Evolutionary conservation across 2,797 vertebrate genomes (phyloP), one percentile per base, ranked within the genome.

Genomic region (Caiman crocodilus): DNA sequence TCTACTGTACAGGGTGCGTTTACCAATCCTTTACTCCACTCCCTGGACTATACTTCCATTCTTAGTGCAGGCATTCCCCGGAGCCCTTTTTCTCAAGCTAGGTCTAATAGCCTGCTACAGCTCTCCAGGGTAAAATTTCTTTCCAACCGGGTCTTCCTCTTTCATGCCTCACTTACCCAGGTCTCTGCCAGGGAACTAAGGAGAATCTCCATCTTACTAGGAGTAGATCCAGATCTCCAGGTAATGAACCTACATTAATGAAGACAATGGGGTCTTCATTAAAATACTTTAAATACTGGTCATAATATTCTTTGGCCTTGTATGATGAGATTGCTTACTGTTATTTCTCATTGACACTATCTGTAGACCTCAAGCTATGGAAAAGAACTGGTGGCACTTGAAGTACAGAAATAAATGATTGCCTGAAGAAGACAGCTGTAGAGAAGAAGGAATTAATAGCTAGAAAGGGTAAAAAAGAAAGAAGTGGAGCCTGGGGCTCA

Each of bases 71-170:
- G 20, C 5, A 0, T 84, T 94, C 84, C 79, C 16, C 79, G 74
- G 50, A 83, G 6, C 28, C 2, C 8, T 56, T 14, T 71, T 14
- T 15, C 21, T 0, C 0, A 3, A 64, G 2, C 35, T 76, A 1
- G 42, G 56, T 26, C 84, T 90, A 67, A 28, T 23, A 59, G 26
- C 26, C 18, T 65, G 7, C 56, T 4, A 86, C 11, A 16, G 73
- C 5, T 56, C 21, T 50, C 4, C 6, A 14, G 3, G 1, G 0
- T 69, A 80, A 42, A 17, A 75, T 69, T 85, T 87, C 7, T 71
- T 3, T 32, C 80, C 75, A 76, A 57, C 4, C 15, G 3, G 69
- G 89, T 75, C 2, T 10, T 20, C n/a, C 59, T 63, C 5, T 67
- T 80, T 50, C 16, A 59, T 80, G 21, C 2, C 32, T 30, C n/a